Conservation (phyloP, 2,113 vertebrate species). For the Microcebus ravelobensis region DNA sequence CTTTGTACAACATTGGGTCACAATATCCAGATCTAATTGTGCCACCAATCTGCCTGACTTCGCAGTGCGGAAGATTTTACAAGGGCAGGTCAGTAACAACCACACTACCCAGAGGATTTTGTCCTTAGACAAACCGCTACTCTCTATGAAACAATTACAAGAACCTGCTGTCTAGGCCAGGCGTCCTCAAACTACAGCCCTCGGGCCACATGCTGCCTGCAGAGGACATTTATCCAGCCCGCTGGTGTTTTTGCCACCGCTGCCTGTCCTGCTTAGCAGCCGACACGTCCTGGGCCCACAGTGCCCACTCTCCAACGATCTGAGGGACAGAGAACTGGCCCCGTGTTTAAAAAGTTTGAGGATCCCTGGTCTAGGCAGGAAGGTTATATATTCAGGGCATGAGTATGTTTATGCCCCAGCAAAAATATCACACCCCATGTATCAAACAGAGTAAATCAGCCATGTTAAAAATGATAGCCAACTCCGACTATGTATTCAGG, state of each 20-base stretch:
- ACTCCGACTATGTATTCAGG: neutral
- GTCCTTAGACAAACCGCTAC: neutral
- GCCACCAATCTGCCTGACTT: neutral
- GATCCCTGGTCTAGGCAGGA: neutral
- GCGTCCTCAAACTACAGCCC: no score
- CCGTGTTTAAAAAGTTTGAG: no score
- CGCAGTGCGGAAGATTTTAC: neutral
- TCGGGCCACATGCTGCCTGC: no score
- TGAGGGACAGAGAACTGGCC: no score
- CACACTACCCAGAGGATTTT: neutral
- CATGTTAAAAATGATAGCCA: neutral
- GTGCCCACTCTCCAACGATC: no score
- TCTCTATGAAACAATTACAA: neutral
- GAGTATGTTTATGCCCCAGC: neutral
- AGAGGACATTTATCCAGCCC: no score
- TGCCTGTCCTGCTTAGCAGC: no score
- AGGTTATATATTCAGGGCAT: neutral
- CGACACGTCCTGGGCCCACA: no score
- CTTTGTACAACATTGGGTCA: neutral
- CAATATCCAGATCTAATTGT: neutral
- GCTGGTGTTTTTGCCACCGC: no score
- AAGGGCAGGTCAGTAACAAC: neutral
- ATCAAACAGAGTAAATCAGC: neutral
- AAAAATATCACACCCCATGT: neutral
- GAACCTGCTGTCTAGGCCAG: neutral